Evolutionary conservation across 2,797 vertebrate species (phyloP).

Genomic region (Cuniculus paca): DNA sequence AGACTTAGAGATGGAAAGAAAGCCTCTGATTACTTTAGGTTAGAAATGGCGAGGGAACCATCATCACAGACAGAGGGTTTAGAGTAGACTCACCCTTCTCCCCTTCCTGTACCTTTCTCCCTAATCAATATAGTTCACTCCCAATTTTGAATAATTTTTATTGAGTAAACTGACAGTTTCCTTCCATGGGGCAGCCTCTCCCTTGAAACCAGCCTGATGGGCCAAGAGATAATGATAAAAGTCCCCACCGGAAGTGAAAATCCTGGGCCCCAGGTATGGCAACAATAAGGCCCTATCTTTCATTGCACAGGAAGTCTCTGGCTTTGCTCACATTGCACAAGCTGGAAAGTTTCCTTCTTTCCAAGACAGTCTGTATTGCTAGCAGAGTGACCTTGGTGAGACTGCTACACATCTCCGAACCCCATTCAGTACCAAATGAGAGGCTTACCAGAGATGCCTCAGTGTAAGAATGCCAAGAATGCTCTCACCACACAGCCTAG

Average conservation of each 20-base stretch:
- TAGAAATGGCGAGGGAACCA: not conserved
- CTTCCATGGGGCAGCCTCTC: not conserved
- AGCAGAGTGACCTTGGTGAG: not conserved
- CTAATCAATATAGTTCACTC: not conserved
- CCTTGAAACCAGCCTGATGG: not conserved
- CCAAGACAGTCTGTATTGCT: not conserved
- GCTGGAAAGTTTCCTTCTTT: not conserved
- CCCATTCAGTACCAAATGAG: not conserved
- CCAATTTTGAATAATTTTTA: not conserved
- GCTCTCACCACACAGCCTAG: not conserved
- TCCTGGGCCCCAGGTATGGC: not conserved
- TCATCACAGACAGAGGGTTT: not conserved
- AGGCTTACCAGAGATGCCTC: not conserved
- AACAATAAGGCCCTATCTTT: not conserved
- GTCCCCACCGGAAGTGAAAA: not conserved
- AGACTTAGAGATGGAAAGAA: not conserved
- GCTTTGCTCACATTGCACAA: not conserved
- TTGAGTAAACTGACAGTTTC: not conserved
- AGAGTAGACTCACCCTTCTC: not conserved
- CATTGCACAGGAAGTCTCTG: not conserved
- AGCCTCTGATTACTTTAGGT: not conserved
- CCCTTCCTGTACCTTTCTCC: not conserved
- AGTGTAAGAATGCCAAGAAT: not conserved
- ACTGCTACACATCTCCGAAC: not conserved
- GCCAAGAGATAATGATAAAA: not conserved